phyloP scores from a whole-genome alignment of 2,797 vertebrate species.

The Alauda arvensis region DNA sequence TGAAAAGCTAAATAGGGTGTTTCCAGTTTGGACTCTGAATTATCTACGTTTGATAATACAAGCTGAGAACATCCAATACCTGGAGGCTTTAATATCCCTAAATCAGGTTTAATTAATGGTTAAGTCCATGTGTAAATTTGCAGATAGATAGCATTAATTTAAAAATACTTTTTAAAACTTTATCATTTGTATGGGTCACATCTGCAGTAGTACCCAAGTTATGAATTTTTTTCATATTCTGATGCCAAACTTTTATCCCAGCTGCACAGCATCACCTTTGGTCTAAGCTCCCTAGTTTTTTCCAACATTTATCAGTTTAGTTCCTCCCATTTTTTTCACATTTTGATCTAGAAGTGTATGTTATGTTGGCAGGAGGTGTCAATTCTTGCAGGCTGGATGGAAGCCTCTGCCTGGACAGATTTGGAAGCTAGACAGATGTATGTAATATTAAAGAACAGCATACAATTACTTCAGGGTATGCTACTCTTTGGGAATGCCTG shows the following conservation, averaged over 20 bases:
- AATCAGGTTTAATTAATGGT: neutral
- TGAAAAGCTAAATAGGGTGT: neutral
- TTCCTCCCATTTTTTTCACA: neutral
- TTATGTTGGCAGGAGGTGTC: neutral
- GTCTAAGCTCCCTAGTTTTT: neutral
- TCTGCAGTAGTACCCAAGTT: neutral
- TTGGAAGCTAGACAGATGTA: neutral
- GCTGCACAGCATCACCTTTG: neutral
- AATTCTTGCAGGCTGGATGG: conserved; percentile 7
- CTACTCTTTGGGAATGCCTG: neutral
- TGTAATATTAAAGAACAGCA: neutral
- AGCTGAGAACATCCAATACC: neutral
- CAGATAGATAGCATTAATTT: neutral
- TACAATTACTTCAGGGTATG: neutral
- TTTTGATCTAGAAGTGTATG: conserved; percentile 13
- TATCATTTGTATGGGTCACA: neutral
- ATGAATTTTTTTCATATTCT: neutral
- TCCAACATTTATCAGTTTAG: neutral
- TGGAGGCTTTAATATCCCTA: neutral
- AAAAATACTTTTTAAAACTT: neutral
- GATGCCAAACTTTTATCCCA: neutral
- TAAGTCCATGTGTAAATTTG: neutral
- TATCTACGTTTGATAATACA: neutral
- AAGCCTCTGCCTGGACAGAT: neutral
- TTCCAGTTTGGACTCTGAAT: neutral